phyloP scores from a whole-genome alignment of 2,888 invertebrate genomes.

The Augochlorella aurata region DNA sequence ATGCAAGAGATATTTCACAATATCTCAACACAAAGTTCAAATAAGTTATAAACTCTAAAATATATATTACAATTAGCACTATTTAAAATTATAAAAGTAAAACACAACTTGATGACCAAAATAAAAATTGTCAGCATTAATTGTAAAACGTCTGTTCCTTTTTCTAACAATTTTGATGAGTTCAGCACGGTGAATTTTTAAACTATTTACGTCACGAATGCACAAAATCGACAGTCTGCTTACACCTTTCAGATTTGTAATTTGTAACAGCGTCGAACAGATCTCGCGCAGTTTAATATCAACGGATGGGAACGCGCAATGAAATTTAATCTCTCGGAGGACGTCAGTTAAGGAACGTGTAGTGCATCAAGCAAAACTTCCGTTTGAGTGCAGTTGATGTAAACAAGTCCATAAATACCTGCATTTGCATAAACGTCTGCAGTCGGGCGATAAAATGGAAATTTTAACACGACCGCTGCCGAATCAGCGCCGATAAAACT shows the following conservation, averaged over 20 bases:
- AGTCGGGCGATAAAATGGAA: not conserved
- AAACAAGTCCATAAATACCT: conserved; percentile 2
- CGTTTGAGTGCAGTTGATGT: conserved; percentile 5
- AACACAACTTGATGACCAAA: too few relatives aligned
- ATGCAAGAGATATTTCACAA: too few relatives aligned
- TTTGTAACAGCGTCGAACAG: not conserved
- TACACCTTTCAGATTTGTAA: not conserved
- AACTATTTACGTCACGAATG: too few relatives aligned
- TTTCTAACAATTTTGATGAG: too few relatives aligned
- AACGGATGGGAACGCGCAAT: not conserved
- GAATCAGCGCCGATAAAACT: not conserved
- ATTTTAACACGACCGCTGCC: not conserved
- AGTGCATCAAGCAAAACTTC: not conserved
- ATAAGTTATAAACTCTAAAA: too few relatives aligned
- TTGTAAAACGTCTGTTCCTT: too few relatives aligned
- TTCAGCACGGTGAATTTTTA: too few relatives aligned
- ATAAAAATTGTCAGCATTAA: too few relatives aligned
- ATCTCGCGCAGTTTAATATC: not conserved
- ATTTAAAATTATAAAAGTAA: too few relatives aligned
- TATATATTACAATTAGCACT: too few relatives aligned
- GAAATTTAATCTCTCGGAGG: not conserved
- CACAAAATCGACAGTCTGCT: too few relatives aligned
- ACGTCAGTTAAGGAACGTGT: not conserved
- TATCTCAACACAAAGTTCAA: too few relatives aligned
- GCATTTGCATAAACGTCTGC: conserved; percentile 7